phyloP scores from a whole-genome alignment of 2,888 invertebrate species.

The Icerya purchasi region DNA sequence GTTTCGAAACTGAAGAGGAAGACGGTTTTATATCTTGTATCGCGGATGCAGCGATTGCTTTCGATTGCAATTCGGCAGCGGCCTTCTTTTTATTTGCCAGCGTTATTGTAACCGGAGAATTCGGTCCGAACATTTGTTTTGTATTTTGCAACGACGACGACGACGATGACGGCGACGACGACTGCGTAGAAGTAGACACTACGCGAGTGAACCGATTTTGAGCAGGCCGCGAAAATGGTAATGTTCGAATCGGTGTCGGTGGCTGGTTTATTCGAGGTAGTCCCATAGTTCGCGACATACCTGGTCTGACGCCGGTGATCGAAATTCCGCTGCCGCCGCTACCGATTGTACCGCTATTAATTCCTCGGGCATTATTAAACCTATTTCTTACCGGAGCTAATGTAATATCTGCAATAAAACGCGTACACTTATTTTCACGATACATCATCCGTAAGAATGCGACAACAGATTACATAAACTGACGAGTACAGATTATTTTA shows the following conservation, averaged over 20 bases:
- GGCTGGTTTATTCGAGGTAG: neutral
- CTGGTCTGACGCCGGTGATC: neutral
- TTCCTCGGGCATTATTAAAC: constrained; percentile 22
- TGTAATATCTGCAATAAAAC: constrained; percentile 8
- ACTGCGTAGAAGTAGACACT: neutral
- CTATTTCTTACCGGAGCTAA: constrained; percentile 13
- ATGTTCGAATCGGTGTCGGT: neutral
- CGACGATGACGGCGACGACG: neutral
- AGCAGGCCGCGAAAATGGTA: neutral
- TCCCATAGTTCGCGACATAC: neutral
- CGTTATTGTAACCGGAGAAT: constrained; percentile 10
- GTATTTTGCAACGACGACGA: neutral
- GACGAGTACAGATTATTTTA: too few species aligned
- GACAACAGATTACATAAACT: too few species aligned
- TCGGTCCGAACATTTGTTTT: constrained; percentile 10
- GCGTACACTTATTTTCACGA: too few species aligned
- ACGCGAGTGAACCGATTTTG: neutral
- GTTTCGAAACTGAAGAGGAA: neutral
- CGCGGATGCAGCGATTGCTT: neutral
- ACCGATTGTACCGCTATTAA: constrained; percentile 26
- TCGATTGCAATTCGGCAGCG: neutral
- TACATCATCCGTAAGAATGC: too few species aligned
- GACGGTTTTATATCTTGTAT: neutral
- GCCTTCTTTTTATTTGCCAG: constrained; percentile 7
- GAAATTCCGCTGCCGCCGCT: neutral